These are phyloP conservation scores for Zosterops pallidus DNA, from an alignment of 2,113 vertebrate species.

Conservation along the genomic window DNA sequence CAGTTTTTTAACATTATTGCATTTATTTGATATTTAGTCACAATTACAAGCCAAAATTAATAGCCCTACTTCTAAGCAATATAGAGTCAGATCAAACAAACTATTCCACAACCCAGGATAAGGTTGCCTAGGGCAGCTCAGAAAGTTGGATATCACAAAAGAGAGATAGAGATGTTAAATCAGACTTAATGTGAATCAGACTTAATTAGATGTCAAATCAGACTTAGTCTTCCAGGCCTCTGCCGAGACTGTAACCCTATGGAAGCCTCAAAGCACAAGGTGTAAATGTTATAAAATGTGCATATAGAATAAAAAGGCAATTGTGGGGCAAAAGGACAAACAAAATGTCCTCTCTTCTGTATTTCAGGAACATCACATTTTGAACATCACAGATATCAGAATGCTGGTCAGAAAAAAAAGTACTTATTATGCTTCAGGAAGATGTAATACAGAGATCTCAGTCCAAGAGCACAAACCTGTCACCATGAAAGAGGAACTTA, in stretches of 20 bases:
- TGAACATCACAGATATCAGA: background rate
- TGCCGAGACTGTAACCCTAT: background rate
- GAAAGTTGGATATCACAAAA: background rate
- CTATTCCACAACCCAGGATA: background rate
- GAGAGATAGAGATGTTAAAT: background rate
- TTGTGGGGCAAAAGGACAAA: background rate
- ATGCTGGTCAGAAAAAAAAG: background rate
- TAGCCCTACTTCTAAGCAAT: background rate
- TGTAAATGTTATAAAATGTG: background rate
- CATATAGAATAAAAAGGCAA: background rate
- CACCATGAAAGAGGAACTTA: background rate
- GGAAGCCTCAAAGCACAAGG: background rate
- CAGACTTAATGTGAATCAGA: background rate
- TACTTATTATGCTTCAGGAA: background rate
- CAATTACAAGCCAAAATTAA: background rate
- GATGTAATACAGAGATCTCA: background rate
- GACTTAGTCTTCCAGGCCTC: background rate
- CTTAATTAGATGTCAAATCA: background rate
- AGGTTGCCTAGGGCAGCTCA: background rate
- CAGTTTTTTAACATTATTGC: rapidly evolving
- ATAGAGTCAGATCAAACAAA: background rate
- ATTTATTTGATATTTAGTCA: background rate
- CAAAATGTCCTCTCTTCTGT: background rate
- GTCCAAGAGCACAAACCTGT: background rate
- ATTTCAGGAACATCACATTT: background rate